Base-by-base conservation (phyloP, 2,797 vertebrate species). In the Limnodromus scolopaceus region DNA sequence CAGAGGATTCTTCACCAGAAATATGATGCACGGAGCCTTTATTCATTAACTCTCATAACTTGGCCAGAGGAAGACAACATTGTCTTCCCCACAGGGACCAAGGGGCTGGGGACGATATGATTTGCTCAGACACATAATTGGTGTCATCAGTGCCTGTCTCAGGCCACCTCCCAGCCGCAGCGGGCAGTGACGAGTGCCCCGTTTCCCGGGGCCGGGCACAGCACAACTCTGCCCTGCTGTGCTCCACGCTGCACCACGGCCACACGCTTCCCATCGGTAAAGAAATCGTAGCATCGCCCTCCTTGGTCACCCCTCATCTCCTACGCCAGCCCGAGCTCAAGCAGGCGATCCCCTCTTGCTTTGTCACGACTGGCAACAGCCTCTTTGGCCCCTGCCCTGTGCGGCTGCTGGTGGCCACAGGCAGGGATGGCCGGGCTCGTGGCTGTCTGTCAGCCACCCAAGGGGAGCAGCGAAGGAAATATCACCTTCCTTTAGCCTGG, bases 181-280 rank as follows among this genome's bases (percentile, higher is more conserved):
- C 2, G 24, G 30, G 64, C 18, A 6, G 57, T 6, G 23, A 4
- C 7, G 22, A 84, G 36, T 16, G 14, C 16, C 15, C 30, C 38
- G 14, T 55, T 84, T 53, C 83, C 96, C 68, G 91, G 60, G 58
- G 3, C 86, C 91, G 85, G 63, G 46, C 38, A 76, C 76, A 70
- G 94, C 89, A 72, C 58, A 74, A 30, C 39, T 64, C 57, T 92
- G 75, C 54, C 45, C 9, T 55, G 23, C 41, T 65, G 55, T n/a
- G 80, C 84, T 76, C 51, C 11, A 14, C 74, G 48, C 87, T 95
- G 94, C 86, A 66, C 80, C 89, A 53, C 61, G 16, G 17, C 51
- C 51, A 12, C 51, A 30, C 28, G 51, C 51, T 49, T 24, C 46
- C 46, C 51, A 19, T 53, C 39, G 43, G 60, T 69, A 75, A 92